phyloP scores from a whole-genome alignment of 64 coral and sea anemone species.

The Actinia equina region DNA sequence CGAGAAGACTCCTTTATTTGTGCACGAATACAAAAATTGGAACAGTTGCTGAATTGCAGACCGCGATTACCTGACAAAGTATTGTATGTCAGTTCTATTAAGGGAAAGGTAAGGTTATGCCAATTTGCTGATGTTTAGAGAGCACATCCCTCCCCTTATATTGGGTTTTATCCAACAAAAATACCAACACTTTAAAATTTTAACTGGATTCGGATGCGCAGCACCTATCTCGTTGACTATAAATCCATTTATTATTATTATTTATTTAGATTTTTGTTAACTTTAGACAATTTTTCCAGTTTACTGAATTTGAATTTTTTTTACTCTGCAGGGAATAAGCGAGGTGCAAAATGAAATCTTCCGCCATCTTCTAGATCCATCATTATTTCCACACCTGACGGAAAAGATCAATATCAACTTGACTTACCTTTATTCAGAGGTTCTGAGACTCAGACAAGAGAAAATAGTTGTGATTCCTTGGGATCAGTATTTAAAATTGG shows the following conservation, averaged over 20 bases:
- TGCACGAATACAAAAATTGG: conserved; percentile 39
- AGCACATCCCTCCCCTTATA: too few relatives aligned
- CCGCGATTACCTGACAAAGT: conserved; percentile 46
- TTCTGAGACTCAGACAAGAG: conserved; percentile 41
- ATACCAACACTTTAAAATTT: too few relatives aligned
- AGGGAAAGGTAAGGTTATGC: conserved; percentile 36
- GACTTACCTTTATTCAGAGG: conserved; percentile 40
- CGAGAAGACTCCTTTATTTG: conserved; percentile 37
- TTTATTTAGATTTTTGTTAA: too few relatives aligned
- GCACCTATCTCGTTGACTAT: too few relatives aligned
- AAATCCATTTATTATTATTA: too few relatives aligned
- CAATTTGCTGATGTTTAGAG: neutral
- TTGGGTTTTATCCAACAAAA: too few relatives aligned
- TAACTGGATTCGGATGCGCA: too few relatives aligned
- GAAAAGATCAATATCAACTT: conserved; percentile 28
- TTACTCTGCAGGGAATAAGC: conserved; percentile 33
- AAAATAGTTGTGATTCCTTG: conserved; percentile 39
- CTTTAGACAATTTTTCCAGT: too few relatives aligned
- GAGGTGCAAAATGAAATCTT: conserved; percentile 43
- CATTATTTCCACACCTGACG: conserved; percentile 45
- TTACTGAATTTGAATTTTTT: neutral
- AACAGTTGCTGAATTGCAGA: conserved; percentile 37
- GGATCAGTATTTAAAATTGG: conserved; percentile 45
- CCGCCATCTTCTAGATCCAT: conserved; percentile 16
- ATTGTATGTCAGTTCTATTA: conserved; percentile 54